A percentile compares a stretch with the other conserved stretches of the same genome.
Evolutionary conservation across 2,113 vertebrate genomes (phyloP).

Genomic region (Pampusana beccarii): DNA sequence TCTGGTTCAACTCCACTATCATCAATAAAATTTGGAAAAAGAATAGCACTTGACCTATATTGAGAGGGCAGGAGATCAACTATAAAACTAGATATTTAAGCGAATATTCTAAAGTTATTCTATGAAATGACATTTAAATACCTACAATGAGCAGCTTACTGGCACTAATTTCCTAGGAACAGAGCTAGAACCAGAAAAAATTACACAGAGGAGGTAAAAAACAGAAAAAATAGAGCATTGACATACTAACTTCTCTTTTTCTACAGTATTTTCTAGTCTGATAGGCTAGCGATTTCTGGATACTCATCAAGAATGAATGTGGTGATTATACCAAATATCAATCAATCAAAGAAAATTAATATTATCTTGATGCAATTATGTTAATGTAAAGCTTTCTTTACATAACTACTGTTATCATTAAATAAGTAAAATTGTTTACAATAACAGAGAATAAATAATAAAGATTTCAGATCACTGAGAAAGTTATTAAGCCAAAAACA

Average conservation of each 20-base stretch:
- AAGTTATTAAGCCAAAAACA: neutral
- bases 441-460: neutral
- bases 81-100: neutral
- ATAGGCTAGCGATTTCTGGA: neutral
- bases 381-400: neutral
- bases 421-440: neutral
- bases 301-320: neutral
- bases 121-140: neutral
- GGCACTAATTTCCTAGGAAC: neutral
- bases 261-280: neutral
- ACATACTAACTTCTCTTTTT: neutral
- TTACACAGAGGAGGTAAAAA: neutral
- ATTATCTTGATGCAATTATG: neutral
- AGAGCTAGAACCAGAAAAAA: neutral
- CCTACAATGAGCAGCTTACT: neutral
- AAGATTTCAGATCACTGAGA: neutral
- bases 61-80: neutral
- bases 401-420: neutral
- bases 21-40: neutral
- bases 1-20: neutral
- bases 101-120: neutral
- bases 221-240: neutral
- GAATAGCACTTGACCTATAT: neutral
- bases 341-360: neutral
- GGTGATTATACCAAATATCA: neutral